These are phyloP conservation scores for Caloenas nicobarica DNA, from an alignment of 2,113 vertebrate species.

Conservation along the genomic window DNA sequence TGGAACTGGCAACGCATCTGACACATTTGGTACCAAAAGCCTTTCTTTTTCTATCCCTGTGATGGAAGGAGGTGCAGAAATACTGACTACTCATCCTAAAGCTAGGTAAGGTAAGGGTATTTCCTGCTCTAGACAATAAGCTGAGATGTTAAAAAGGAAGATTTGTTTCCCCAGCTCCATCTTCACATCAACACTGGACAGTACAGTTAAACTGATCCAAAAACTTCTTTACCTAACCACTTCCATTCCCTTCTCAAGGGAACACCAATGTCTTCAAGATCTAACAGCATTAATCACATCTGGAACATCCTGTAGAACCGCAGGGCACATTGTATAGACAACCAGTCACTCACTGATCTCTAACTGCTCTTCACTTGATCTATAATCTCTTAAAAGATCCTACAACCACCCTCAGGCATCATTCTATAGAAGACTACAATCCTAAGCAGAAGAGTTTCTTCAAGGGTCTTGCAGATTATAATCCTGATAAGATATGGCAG, in stretches of 20 bases:
- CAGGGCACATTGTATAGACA: accelerated
- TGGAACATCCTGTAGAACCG: neutral
- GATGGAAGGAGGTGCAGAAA: neutral
- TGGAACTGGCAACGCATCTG: neutral
- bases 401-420: neutral
- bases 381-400: neutral
- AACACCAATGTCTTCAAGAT: neutral
- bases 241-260: neutral
- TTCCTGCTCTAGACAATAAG: neutral
- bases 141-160: neutral
- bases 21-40: neutral
- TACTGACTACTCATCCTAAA: neutral
- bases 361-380: neutral
- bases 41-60: neutral
- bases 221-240: neutral
- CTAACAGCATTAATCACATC: neutral
- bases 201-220: neutral
- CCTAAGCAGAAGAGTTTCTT: neutral
- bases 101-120: neutral
- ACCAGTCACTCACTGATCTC: neutral
- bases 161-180: neutral
- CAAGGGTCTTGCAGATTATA: neutral
- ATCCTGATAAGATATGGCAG: neutral
- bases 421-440: neutral
- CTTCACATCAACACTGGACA: neutral